Base-by-base conservation (phyloP, 2,797 vertebrate genomes). In the Pteropus rufus region DNA sequence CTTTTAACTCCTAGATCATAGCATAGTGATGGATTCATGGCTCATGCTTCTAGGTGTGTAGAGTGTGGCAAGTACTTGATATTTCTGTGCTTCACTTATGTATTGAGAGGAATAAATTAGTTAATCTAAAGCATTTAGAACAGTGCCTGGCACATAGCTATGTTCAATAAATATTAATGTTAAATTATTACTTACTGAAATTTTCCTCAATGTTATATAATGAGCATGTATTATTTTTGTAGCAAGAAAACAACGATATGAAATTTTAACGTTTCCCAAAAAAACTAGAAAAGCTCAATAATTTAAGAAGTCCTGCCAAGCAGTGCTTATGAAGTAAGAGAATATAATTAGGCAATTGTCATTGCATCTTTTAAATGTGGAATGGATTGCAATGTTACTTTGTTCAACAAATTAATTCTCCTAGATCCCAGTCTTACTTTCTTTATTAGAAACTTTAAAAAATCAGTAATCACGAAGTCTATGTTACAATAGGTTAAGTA, bases 341-440 rank as follows among this genome's bases (percentile, higher is more conserved):
- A 88, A 85, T 72, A 73, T 79, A 65, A 84, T 88, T 81, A 94
- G 84, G 39, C 67, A 93, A 6, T 65, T 86, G 54, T 67, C 34
- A 54, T 81, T 58, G 34, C 21, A 16, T 54, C 62, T 93, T 87
- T 93, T 85, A 62, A 89, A 90, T 85, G 46, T 86, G 70, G 95
- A 72, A 67, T 64, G 26, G 75, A 62, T 96, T 83, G 18, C 26
- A 56, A 7, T 83, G 54, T 80, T 95, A 41, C 79, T 81, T 89
- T 93, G 70, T 29, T 92, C 41, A 79, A 58, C 76, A 89, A 86
- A 52, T 46, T 82, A 65, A 91, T 83, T 80, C 44, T 91, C 18
- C 49, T 80, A 70, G 62, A 69, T 86, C 39, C 34, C 64, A 46
- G 8, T 87, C 79, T 81, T n/a, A 69, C 82, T 89, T 96, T 94